Conservation (phyloP, 2,113 vertebrate genomes). For the Cacatua alba region DNA sequence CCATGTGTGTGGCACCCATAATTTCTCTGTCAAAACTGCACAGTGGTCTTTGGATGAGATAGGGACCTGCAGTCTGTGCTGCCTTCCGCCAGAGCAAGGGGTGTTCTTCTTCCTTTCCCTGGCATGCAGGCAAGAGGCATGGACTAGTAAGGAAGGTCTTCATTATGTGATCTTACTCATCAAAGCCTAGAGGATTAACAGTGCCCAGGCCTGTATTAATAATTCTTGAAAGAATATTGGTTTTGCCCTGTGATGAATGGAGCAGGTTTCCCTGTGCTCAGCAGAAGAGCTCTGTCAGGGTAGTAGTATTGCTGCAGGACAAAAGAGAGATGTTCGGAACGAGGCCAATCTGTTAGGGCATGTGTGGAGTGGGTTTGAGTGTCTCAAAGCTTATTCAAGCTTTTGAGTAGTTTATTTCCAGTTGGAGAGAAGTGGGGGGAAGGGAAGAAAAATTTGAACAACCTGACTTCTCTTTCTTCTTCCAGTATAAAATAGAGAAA, state of each 20-base stretch:
- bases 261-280: background rate
- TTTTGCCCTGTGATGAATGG: background rate
- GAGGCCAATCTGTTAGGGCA: background rate
- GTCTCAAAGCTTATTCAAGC: background rate
- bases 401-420: background rate
- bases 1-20: background rate
- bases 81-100: background rate
- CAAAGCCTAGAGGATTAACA: background rate
- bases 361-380: background rate
- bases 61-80: background rate
- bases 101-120: background rate
- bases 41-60: background rate
- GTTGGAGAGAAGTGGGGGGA: background rate
- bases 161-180: background rate
- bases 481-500: conserved; percentile 80
- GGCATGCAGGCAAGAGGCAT: rapidly evolving
- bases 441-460: background rate
- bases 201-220: background rate
- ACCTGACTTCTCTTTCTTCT: background rate
- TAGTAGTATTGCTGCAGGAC: background rate
- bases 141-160: background rate
- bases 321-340: background rate
- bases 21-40: background rate
- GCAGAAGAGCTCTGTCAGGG: background rate
- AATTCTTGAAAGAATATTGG: background rate